These are phyloP conservation scores for Suillia variegata DNA, from an alignment of 2,888 invertebrate species.

Conservation along the genomic window DNA sequence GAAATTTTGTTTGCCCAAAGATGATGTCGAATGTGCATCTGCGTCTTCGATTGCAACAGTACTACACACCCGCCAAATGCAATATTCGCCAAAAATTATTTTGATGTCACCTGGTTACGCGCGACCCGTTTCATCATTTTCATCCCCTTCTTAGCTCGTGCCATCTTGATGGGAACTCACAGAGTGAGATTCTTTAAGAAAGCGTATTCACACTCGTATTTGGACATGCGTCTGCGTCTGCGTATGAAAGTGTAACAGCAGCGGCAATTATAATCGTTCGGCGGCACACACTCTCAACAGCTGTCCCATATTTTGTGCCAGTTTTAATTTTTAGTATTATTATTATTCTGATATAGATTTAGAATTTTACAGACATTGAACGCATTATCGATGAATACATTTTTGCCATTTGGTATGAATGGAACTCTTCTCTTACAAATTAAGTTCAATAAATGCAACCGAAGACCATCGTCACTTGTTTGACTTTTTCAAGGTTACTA, in stretches of 20 bases:
- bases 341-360: background rate
- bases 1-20: too few relatives aligned
- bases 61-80: conserved; percentile 13
- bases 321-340: too few relatives aligned
- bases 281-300: conserved; percentile 38
- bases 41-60: too few relatives aligned
- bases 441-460: background rate
- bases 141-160: conserved; percentile 49
- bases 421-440: background rate
- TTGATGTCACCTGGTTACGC: background rate
- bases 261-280: conserved; percentile 9
- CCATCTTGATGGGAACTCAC: conserved; percentile 33
- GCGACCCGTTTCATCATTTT: too few relatives aligned
- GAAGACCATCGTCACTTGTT: background rate
- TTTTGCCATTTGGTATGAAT: too few relatives aligned
- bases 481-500: background rate
- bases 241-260: background rate
- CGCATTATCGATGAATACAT: too few relatives aligned
- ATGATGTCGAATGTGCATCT: too few relatives aligned
- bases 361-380: conserved; percentile 19
- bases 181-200: conserved; percentile 41
- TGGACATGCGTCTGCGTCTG: background rate
- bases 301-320: conserved; percentile 48
- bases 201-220: conserved; percentile 17
- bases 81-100: background rate